Percentiles rank a stretch among this genome's conserved stretches.
These are phyloP conservation scores for Amiota minor DNA, from an alignment of 2,888 invertebrate genomes.

Conservation along the genomic window DNA sequence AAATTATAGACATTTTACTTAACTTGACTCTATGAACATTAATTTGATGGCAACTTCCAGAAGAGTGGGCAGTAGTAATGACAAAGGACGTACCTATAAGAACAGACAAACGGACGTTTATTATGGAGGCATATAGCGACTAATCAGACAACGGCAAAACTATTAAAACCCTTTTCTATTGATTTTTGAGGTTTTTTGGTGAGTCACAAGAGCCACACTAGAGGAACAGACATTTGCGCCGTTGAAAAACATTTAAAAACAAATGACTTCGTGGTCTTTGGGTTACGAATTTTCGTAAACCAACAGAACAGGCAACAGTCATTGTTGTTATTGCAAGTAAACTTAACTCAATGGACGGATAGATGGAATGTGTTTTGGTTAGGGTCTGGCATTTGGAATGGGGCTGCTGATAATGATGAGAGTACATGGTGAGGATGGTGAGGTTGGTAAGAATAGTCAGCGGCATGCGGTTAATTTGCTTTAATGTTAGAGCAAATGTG, in stretches of 20 bases:
- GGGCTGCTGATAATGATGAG: neutral
- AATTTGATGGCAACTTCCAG: no score
- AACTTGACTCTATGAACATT: no score
- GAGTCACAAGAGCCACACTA: neutral
- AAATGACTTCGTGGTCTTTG: conserved; percentile 66
- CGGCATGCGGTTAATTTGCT: conserved; percentile 69
- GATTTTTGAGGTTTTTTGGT: conserved; percentile 23
- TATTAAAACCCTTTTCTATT: conserved; percentile 32
- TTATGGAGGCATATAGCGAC: conserved; percentile 51
- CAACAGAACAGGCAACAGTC: no score
- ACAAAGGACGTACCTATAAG: neutral
- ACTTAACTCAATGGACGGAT: no score
- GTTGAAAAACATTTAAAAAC: conserved; percentile 66
- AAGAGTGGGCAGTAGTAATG: neutral
- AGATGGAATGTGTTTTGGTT: no score
- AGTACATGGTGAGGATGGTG: neutral
- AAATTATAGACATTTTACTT: no score
- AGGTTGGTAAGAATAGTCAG: neutral
- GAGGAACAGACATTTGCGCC: neutral
- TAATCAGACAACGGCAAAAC: conserved; percentile 59
- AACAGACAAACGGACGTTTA: neutral
- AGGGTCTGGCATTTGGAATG: neutral
- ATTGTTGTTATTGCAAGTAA: no score
- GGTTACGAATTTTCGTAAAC: conserved; percentile 35
- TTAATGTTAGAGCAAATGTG: conserved; percentile 65